Evolutionary conservation across 2,113 vertebrate genomes (phyloP).

Genomic region (Pseudorhombus dupliciocellatus): DNA sequence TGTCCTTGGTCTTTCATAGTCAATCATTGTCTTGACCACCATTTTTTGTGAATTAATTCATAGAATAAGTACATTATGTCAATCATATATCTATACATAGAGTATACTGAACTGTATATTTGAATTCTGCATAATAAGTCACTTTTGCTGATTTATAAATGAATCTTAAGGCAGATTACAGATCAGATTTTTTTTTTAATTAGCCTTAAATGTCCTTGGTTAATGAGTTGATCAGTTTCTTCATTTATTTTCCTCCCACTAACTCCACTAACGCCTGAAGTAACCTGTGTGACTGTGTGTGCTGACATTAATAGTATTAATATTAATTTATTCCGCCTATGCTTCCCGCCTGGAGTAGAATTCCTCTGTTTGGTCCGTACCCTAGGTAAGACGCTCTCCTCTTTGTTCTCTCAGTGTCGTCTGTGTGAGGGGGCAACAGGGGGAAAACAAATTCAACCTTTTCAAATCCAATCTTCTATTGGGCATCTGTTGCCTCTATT

Average conservation of each 20-base stretch:
- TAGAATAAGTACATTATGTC: slow-evolving; percentile 9
- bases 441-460: slow-evolving; percentile 13
- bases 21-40: slow-evolving; percentile 30
- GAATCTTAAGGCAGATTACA: not conserved
- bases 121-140: not conserved
- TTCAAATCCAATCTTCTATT: slow-evolving; percentile 5
- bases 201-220: slow-evolving; percentile 6
- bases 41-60: slow-evolving; percentile 34
- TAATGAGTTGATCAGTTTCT: slow-evolving; percentile 11
- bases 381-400: slow-evolving; percentile 94
- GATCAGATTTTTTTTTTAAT: not conserved
- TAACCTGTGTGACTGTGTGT: slow-evolving; percentile 76
- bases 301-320: slow-evolving; percentile 89
- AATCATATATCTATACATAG: not conserved
- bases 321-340: slow-evolving; percentile 97
- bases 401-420: slow-evolving; percentile 70
- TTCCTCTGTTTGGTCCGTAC: slow-evolving; percentile 99
- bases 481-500: fast-evolving
- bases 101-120: not conserved
- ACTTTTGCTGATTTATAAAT: not conserved
- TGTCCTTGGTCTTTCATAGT: slow-evolving; percentile 47
- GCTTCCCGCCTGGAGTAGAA: slow-evolving; percentile 98
- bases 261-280: slow-evolving; percentile 74
- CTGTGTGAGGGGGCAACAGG: slow-evolving; percentile 56
- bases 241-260: slow-evolving; percentile 46